Evolutionary conservation across 2,113 vertebrate species (phyloP).

Genomic region (Acanthochromis polyacanthus): DNA sequence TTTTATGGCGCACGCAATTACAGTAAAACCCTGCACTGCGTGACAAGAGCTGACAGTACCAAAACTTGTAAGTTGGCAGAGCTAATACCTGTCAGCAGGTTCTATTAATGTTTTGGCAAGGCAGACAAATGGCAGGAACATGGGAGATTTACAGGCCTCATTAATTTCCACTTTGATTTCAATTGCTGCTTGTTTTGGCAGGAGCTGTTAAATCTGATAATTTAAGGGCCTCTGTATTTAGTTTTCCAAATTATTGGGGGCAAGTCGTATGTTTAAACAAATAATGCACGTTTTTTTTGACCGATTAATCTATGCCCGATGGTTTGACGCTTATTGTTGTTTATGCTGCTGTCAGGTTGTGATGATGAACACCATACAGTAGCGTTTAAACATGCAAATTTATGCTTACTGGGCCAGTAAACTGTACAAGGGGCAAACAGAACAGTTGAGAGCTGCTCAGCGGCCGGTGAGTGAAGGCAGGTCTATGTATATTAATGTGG

Average conservation of each 20-base stretch:
- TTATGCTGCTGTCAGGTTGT: conserved; percentile 7
- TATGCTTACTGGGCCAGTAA: neutral
- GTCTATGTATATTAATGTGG: conserved; percentile 4
- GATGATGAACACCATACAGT: neutral
- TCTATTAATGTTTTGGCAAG: conserved; percentile 54
- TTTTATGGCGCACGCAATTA: conserved; percentile 27
- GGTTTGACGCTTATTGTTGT: conserved; percentile 5
- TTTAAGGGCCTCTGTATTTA: neutral
- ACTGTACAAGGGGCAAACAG: neutral
- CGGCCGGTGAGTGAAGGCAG: neutral
- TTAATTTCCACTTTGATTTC: conserved; percentile 37
- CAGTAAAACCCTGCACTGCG: conserved; percentile 35
- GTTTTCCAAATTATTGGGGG: neutral
- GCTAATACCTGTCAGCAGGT: conserved; percentile 45
- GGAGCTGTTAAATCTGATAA: conserved; percentile 16
- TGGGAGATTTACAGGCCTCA: conserved; percentile 36
- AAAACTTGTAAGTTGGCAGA: conserved; percentile 44
- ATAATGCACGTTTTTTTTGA: neutral
- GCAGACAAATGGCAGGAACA: conserved; percentile 37
- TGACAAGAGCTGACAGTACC: conserved; percentile 51
- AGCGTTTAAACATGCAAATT: neutral
- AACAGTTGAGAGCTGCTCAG: neutral
- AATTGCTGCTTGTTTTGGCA: conserved; percentile 26
- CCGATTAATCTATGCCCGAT: conserved; percentile 6
- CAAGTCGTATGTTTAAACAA: conserved; percentile 9